Conservation (phyloP, 2,797 vertebrate genomes). For the Phataginus tricuspis region DNA sequence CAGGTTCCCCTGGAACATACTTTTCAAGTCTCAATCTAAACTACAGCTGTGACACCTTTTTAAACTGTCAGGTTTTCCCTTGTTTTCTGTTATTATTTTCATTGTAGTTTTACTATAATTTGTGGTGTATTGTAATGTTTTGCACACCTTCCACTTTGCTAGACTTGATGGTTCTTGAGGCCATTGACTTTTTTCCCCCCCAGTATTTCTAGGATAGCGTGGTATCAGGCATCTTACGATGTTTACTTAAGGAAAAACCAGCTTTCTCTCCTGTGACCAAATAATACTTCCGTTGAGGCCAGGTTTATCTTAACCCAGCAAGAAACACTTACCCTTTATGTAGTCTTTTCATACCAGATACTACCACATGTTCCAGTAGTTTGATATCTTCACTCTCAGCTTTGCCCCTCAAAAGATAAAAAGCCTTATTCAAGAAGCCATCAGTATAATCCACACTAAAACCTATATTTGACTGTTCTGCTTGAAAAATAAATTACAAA, state of each 20-base stretch:
- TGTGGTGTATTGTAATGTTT: neutral
- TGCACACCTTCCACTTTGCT: neutral
- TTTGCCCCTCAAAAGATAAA: neutral
- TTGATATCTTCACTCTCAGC: neutral
- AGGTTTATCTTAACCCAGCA: neutral
- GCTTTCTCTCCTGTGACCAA: neutral
- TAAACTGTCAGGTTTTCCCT: neutral
- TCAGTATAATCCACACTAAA: neutral
- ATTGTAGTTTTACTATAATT: neutral
- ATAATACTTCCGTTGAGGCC: neutral
- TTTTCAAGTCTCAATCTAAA: neutral
- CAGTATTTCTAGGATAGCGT: neutral
- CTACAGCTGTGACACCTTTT: neutral
- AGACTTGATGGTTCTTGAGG: neutral
- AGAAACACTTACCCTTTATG: neutral
- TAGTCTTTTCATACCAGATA: neutral
- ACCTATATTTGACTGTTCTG: neutral
- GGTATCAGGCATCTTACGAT: neutral
- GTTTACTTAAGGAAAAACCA: neutral
- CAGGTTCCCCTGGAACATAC: neutral
- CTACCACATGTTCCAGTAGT: neutral
- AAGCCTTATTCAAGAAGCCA: neutral
- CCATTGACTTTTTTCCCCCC: neutral
- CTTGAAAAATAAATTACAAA: slow-evolving; percentile 9
- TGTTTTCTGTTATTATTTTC: neutral